phyloP scores from a whole-genome alignment of 1,140 invertebrate species.

The Nasonia giraulti region DNA sequence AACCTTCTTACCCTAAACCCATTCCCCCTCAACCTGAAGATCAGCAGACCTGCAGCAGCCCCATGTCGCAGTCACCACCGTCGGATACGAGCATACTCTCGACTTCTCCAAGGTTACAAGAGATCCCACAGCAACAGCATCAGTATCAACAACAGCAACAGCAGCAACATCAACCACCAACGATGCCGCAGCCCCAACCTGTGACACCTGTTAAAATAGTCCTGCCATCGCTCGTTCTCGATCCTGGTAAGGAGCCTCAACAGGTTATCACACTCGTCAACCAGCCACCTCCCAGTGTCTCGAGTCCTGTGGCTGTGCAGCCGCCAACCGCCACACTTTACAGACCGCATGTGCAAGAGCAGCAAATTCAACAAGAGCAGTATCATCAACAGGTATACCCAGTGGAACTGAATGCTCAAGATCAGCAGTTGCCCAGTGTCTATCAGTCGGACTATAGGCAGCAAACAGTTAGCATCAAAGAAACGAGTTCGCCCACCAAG shows the following conservation, averaged over 20 bases:
- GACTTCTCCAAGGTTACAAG: conserved; percentile 1
- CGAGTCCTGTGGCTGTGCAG: conserved; percentile 64
- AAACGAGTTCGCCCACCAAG: conserved; percentile 13
- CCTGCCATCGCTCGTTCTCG: conserved; percentile 45
- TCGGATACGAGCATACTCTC: not conserved
- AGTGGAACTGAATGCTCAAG: not conserved
- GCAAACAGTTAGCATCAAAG: conserved; percentile 26
- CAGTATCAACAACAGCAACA: conserved; percentile 21
- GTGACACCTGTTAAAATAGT: conserved; percentile 26
- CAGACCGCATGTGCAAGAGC: conserved; percentile 32
- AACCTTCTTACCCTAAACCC: conserved; percentile 60
- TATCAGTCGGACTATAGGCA: conserved; percentile 28
- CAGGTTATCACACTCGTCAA: conserved; percentile 63
- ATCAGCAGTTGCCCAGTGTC: not conserved
- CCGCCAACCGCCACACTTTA: conserved; percentile 61
- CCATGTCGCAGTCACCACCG: conserved; percentile 21
- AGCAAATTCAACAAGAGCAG: conserved; percentile 19
- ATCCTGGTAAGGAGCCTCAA: conserved; percentile 58
- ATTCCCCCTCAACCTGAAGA: conserved; percentile 63
- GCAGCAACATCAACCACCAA: not conserved
- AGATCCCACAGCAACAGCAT: not conserved
- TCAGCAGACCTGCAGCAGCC: not conserved
- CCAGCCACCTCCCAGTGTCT: conserved; percentile 62
- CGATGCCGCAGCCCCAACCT: not conserved
- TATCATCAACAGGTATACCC: not conserved